Conservation (phyloP, 1,140 invertebrate species). For the Oscheius sp. region DNA sequence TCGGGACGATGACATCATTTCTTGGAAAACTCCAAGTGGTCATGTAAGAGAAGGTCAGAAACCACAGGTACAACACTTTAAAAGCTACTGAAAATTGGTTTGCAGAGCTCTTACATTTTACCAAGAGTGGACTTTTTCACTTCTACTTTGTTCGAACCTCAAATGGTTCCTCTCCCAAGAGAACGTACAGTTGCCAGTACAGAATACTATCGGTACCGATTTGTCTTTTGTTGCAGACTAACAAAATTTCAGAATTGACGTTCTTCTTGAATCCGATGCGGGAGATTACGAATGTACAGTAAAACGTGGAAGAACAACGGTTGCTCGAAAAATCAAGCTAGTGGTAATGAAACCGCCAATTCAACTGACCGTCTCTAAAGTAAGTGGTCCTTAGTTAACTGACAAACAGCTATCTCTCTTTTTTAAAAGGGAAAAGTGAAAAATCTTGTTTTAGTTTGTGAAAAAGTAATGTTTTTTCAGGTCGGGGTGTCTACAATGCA, state of each 20-base stretch:
- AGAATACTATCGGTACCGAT: background rate
- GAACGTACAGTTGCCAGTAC: background rate
- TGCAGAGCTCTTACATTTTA: background rate
- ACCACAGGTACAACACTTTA: constrained; percentile 1
- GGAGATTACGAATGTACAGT: background rate
- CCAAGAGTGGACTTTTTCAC: constrained; percentile 6
- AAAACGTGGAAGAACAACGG: background rate
- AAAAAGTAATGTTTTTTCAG: background rate
- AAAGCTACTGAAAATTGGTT: background rate
- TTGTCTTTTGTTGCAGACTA: background rate
- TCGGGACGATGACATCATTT: constrained; percentile 7
- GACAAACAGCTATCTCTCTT: too few species aligned
- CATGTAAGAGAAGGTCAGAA: background rate
- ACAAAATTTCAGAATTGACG: constrained; percentile 4
- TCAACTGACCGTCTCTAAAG: background rate
- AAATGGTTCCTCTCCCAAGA: background rate
- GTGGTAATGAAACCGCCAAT: background rate
- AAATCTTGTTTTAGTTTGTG: background rate
- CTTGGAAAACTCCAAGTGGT: constrained; percentile 4
- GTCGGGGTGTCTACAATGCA: background rate
- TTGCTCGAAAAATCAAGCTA: background rate
- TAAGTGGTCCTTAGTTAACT: too few species aligned
- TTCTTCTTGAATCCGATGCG: background rate
- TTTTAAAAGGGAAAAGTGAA: too few species aligned
- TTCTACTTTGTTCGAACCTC: background rate